Evolutionary conservation across 92 coral and sea anemone genomes (phyloP).

Genomic region (Meandrina meandrites): DNA sequence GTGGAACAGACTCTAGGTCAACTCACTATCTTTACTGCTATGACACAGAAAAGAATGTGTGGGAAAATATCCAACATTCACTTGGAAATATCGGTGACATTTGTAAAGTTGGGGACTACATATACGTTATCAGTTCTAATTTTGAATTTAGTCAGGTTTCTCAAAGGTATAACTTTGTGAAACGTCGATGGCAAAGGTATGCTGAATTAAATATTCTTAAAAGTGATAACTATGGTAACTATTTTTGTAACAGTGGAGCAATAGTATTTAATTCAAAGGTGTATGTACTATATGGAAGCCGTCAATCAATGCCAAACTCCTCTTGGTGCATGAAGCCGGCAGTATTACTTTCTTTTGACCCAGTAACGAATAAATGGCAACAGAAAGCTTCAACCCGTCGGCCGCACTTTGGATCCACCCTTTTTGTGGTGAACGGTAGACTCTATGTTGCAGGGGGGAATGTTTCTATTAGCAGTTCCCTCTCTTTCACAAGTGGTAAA

Average conservation of each 20-base stretch:
- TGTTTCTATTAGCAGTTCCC: background rate
- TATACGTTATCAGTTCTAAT: background rate
- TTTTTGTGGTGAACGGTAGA: background rate
- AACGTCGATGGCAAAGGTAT: constrained; percentile 19
- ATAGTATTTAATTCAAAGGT: background rate
- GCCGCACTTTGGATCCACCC: background rate
- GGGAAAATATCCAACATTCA: background rate
- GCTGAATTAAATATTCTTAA: background rate
- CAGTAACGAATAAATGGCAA: background rate
- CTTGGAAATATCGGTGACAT: background rate
- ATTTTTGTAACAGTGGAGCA: background rate
- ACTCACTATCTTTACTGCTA: background rate
- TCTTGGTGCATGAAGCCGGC: background rate
- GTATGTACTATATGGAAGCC: constrained; percentile 9
- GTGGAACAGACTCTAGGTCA: background rate
- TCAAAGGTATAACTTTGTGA: constrained; percentile 3
- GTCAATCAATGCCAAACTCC: background rate
- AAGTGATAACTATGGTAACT: background rate
- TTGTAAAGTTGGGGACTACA: background rate
- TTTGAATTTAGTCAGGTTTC: background rate
- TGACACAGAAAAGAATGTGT: constrained; percentile 17
- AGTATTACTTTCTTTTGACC: background rate
- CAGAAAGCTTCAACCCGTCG: background rate
- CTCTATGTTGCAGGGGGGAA: background rate
- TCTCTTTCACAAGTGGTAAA: too few species aligned